Evolutionary conservation across 2,113 vertebrate species (phyloP).

Genomic region (Cavia aperea): DNA sequence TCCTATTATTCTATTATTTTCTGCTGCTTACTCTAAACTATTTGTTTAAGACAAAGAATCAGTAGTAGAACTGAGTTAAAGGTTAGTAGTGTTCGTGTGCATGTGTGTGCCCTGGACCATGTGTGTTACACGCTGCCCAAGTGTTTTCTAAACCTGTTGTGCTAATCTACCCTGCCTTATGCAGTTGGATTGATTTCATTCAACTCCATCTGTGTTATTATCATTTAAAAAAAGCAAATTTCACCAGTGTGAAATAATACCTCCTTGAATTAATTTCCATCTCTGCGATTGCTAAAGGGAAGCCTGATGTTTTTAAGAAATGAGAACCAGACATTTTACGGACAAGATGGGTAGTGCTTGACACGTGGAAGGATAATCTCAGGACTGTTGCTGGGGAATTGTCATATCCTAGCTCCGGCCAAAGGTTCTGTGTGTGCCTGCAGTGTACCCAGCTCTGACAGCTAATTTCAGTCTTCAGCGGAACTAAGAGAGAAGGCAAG

Average conservation of each 20-base stretch:
- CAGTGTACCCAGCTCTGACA: not conserved
- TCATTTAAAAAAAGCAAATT: not conserved
- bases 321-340: constrained; percentile 15
- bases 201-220: not conserved
- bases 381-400: constrained; percentile 7
- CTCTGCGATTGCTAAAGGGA: not conserved
- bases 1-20: not conserved
- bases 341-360: not conserved
- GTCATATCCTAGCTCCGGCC: constrained; percentile 35
- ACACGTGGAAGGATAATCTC: not conserved
- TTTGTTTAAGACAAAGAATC: constrained; percentile 5
- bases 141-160: not conserved
- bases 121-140: not conserved
- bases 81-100: not conserved
- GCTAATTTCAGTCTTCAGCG: constrained; percentile 13
- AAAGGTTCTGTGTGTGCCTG: not conserved
- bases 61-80: constrained; percentile 2
- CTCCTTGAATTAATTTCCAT: constrained; percentile 12
- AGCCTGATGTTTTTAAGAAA: constrained; percentile 16
- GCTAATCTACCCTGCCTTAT: not conserved
- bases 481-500: not conserved
- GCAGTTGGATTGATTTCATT: not conserved
- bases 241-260: not conserved
- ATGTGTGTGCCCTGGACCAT: accelerated
- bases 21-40: not conserved